phyloP scores from a whole-genome alignment of 2,888 invertebrate species.

The Meta bourneti region DNA sequence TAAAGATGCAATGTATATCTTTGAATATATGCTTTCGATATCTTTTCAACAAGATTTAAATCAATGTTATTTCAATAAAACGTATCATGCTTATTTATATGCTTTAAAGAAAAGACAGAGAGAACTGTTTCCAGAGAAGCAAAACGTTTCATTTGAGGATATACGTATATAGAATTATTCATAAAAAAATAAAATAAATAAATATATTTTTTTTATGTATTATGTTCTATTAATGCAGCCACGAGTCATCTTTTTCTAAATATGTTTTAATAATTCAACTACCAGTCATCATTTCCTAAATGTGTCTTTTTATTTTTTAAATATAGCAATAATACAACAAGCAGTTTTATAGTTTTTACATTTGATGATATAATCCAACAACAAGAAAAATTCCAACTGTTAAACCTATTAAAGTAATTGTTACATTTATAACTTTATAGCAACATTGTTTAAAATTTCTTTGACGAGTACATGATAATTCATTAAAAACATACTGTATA shows the following conservation, averaged over 20 bases:
- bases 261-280: too few relatives aligned
- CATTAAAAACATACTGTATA: too few relatives aligned
- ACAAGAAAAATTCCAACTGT: not conserved
- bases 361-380: not conserved
- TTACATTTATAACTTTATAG: too few relatives aligned
- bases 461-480: too few relatives aligned
- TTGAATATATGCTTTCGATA: conserved; percentile 13
- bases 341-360: not conserved
- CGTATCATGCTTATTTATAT: conserved; percentile 11
- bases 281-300: too few relatives aligned
- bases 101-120: conserved; percentile 2
- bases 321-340: too few relatives aligned
- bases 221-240: too few relatives aligned
- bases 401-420: not conserved
- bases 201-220: not conserved
- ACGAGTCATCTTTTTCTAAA: too few relatives aligned
- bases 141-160: not conserved
- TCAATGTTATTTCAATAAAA: not conserved
- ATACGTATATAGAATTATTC: not conserved
- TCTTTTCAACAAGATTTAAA: not conserved
- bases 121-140: not conserved
- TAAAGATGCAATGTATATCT: not conserved
- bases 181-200: not conserved
- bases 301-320: not conserved
- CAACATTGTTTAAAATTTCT: too few relatives aligned